Evolutionary conservation across 2,113 vertebrate species (phyloP), one percentile per base, ranked within the genome.

Genomic region (Chlorodrepanis virens): DNA sequence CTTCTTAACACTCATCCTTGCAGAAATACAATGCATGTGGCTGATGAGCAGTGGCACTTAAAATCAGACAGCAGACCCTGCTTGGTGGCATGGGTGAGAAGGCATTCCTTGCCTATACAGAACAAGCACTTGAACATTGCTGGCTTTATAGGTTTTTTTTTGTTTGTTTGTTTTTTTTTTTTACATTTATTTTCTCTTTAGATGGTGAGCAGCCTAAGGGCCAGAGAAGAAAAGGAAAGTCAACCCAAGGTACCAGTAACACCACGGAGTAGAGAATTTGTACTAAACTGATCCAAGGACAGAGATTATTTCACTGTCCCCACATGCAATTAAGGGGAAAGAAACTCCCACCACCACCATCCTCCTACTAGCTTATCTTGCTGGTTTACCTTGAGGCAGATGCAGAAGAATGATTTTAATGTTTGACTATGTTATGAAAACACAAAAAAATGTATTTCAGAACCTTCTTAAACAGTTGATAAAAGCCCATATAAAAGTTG

Each of bases 51-150:
- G n/a, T 10, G 6, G 21, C 23, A 44, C 12, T 39, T 71, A 33
- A 1, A n/a, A 11, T 12, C 59, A 83, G 37, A 16, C 13, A 33
- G 24, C 0, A 1, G 28, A 39, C 2, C 1, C 20, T 69, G 10
- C 27, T 60, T 65, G 27, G 56, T 35, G 24, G 37, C 56, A n/a
- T 22, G 11, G 14, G 27, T 37, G 7, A 60, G 29, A 37, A 18
- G n/a, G 14, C 33, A 47, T 50, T 68, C 24, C 33, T 81, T 50
- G 13, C 18, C 19, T 44, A 22, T 0, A 1, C 9, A 67, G 21
- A 61, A 28, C 6, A 70, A 70, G 15, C 7, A 40, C 21, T 63
- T 85, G 24, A 78, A 53, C 37, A 44, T 11, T 64, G 37, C 5
- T 49, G 40, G 18, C 6, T 50, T 70, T 45, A 64, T 0, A 0